Conservation (phyloP, 2,113 vertebrate genomes). For the Aphyosemion australe region DNA sequence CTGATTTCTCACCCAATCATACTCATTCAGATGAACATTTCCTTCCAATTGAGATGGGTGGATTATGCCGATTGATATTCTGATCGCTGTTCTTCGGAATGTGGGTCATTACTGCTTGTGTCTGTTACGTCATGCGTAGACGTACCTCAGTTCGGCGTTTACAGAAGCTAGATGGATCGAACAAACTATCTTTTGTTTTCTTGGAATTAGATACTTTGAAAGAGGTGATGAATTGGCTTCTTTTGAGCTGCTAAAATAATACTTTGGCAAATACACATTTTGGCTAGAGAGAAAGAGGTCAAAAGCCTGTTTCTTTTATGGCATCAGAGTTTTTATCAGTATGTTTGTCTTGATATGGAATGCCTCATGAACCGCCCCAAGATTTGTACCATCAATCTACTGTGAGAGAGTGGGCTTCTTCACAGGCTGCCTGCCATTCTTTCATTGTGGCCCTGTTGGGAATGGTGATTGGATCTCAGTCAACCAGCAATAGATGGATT, state of each 20-base stretch:
- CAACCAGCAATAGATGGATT: constrained; percentile 73
- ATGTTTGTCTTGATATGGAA: constrained; percentile 45
- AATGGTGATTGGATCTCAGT: constrained; percentile 75
- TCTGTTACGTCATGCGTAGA: no score
- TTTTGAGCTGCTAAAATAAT: constrained; percentile 15
- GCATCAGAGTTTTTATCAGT: constrained; percentile 44
- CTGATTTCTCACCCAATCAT: no score
- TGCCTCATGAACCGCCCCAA: constrained; percentile 52
- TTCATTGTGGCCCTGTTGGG: constrained; percentile 69
- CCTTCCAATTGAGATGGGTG: no score
- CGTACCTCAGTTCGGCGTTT: no score
- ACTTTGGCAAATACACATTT: constrained; percentile 1
- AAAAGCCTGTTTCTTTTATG: constrained; percentile 20
- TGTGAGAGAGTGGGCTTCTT: constrained; percentile 54
- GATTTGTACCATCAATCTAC: constrained; percentile 67
- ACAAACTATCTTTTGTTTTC: no score
- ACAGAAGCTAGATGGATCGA: no score
- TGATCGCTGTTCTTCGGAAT: no score
- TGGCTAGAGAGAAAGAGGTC: not conserved
- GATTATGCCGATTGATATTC: no score
- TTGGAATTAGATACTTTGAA: no score
- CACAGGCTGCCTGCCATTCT: constrained; percentile 63
- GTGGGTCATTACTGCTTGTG: no score
- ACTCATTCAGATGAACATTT: no score
- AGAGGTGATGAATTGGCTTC: constrained; percentile 37